A percentile compares a stretch with the other conserved stretches of the same genome.
Evolutionary conservation across 2,113 vertebrate species (phyloP).

Genomic region (Chauna torquata): DNA sequence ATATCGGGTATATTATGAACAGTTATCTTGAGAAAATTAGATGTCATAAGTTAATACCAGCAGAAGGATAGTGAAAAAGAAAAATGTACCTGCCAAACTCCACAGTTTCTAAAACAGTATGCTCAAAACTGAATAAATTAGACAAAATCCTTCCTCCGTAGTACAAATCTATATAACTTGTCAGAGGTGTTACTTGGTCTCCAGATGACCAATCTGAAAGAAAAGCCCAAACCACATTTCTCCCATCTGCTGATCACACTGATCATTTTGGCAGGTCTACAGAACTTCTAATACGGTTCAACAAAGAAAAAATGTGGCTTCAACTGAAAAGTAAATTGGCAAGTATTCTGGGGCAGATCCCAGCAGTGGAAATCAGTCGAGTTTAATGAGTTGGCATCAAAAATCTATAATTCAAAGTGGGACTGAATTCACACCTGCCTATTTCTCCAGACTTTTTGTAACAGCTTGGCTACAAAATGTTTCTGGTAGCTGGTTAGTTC

Average conservation of each 20-base stretch:
- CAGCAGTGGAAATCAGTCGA: neutral
- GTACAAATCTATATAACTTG: neutral
- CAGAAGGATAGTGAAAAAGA: neutral
- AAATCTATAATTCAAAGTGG: neutral
- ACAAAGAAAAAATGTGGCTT: neutral
- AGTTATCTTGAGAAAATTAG: neutral
- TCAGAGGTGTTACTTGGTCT: neutral
- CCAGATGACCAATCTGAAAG: neutral
- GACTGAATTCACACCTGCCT: neutral
- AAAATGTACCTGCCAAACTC: neutral
- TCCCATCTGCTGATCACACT: neutral
- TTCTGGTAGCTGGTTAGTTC: neutral
- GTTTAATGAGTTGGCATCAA: neutral
- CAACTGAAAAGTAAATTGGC: neutral
- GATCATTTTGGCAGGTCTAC: neutral
- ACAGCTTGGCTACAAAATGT: neutral
- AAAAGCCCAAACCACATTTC: neutral
- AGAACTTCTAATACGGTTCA: neutral
- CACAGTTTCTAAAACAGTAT: neutral
- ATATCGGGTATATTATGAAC: neutral
- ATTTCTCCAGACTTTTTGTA: neutral
- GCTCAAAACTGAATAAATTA: neutral
- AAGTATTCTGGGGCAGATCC: neutral
- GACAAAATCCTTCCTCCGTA: neutral
- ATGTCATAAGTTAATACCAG: neutral